Conservation (phyloP, 1,140 invertebrate species). For the Ridgeia piscesae region DNA sequence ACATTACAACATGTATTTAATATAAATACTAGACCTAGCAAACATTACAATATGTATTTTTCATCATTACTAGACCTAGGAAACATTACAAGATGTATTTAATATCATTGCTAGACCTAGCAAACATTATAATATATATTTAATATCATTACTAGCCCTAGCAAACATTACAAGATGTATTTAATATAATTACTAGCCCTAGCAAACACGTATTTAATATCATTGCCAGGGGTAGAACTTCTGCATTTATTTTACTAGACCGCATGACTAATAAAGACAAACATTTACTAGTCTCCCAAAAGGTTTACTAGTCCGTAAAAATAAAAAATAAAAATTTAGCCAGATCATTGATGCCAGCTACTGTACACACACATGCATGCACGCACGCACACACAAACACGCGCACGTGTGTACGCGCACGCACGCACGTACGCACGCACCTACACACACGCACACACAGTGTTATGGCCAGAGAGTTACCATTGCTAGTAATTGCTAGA, state of each 20-base stretch:
- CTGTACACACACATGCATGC: no score
- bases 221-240: not conserved
- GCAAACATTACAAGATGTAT: not conserved
- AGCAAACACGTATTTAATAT: not conserved
- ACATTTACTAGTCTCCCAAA: no score
- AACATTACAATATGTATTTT: not conserved
- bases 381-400: no score
- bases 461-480: no score
- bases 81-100: not conserved
- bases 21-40: not conserved
- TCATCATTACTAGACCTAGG: not conserved
- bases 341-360: no score
- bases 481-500: no score
- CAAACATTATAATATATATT: not conserved
- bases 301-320: not conserved
- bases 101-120: not conserved
- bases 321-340: no score
- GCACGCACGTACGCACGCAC: no score
- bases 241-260: not conserved
- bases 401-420: no score
- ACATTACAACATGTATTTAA: not conserved
- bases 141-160: not conserved
- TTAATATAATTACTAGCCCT: not conserved
- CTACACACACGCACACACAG: no score
- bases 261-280: no score